Percentiles rank a stretch among this genome's conserved stretches.
These are phyloP conservation scores for Teleogryllus occipitalis DNA, from an alignment of 1,140 invertebrate species.

Conservation along the genomic window DNA sequence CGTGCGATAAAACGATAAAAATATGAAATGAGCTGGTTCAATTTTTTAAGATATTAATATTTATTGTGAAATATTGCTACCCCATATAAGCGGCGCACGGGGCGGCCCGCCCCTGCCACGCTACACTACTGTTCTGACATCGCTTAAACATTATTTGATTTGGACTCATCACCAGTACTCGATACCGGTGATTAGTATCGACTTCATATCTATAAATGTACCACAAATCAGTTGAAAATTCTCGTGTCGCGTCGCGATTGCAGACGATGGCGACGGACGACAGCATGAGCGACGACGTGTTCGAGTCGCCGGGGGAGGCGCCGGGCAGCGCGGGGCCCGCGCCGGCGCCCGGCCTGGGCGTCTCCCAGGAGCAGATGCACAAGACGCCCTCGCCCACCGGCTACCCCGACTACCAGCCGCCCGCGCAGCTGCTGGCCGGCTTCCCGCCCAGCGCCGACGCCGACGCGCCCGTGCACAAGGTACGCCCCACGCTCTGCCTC, in stretches of 20 bases:
- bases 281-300: constrained; percentile 72
- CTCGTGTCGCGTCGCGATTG: background rate
- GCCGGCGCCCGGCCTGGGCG: background rate
- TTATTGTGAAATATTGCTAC: no score
- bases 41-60: no score
- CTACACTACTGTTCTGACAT: no score
- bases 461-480: constrained; percentile 52
- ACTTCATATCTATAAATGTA: no score
- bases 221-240: no score
- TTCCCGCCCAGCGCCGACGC: constrained; percentile 37
- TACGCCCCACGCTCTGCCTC: constrained; percentile 28
- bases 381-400: constrained; percentile 62
- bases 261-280: constrained; percentile 43
- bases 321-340: constrained; percentile 11
- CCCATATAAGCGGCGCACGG: no score
- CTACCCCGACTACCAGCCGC: constrained; percentile 67
- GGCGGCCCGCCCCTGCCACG: no score
- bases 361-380: constrained; percentile 33
- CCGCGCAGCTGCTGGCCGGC: constrained; percentile 50
- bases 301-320: constrained; percentile 45
- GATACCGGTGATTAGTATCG: no score
- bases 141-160: no score
- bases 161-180: no score
- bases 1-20: no score
- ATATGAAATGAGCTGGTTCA: no score